phyloP scores from a whole-genome alignment of 2,113 vertebrate genomes.

The Heptranchias perlo region DNA sequence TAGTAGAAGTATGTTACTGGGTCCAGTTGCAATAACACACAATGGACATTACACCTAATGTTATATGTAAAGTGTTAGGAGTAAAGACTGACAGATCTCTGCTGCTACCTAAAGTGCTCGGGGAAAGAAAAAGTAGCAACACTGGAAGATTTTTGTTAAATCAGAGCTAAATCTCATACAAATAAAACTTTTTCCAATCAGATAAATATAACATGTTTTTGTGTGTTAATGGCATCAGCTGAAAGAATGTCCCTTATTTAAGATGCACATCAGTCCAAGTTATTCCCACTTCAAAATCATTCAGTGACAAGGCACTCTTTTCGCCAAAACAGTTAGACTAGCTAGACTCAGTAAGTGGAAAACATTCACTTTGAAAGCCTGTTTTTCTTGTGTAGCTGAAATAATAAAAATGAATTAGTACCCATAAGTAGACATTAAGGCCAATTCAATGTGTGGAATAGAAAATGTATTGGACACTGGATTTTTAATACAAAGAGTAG shows the following conservation, averaged over 20 bases:
- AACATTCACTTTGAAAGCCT: neutral
- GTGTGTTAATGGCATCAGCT: neutral
- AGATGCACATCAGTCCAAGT: neutral
- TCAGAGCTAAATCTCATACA: neutral
- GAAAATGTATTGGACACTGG: neutral
- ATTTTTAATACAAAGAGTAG: neutral
- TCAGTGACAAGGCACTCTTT: neutral
- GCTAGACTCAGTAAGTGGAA: neutral
- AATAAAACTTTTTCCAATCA: neutral
- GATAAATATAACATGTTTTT: neutral
- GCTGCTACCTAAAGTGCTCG: neutral
- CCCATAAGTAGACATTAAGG: neutral
- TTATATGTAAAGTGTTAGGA: neutral
- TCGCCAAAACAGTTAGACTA: neutral
- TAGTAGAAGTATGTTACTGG: neutral
- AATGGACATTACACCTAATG: neutral
- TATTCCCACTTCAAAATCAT: neutral
- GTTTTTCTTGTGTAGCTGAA: neutral
- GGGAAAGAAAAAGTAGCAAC: neutral
- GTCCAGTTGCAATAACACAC: neutral
- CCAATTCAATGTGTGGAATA: neutral
- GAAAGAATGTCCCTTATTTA: neutral
- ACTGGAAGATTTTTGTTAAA: neutral
- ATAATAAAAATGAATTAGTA: neutral
- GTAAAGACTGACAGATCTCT: neutral